Percentiles rank a stretch among this genome's conserved stretches.
phyloP scores from a whole-genome alignment of 2,888 invertebrate species.

The Monoplex corrugatus region DNA sequence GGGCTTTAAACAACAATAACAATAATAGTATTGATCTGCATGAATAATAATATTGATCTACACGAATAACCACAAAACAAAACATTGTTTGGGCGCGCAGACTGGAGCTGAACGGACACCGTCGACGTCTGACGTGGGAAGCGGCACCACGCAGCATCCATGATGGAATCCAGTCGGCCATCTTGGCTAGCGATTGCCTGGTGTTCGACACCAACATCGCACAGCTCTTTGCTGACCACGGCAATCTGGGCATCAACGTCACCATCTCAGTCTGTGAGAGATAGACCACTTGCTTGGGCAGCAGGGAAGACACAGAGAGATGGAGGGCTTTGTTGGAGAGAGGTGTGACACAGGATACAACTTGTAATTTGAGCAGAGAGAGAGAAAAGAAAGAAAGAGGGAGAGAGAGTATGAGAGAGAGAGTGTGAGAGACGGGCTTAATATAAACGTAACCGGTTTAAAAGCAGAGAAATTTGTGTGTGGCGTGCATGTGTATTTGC shows the following conservation, averaged over 20 bases:
- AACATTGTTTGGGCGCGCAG: conserved; percentile 83
- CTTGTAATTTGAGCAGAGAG: no score
- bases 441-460: no score
- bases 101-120: conserved; percentile 96
- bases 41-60: no score
- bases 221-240: conserved; percentile 99
- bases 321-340: neutral
- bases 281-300: conserved; percentile 38
- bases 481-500: no score
- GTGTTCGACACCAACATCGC: conserved; percentile 99
- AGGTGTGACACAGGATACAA: neutral
- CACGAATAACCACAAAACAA: no score
- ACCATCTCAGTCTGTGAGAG: conserved; percentile 87
- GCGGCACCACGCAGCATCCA: conserved; percentile 99
- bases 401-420: no score
- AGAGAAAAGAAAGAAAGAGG: no score
- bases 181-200: conserved; percentile 98
- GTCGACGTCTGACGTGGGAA: conserved; percentile 98
- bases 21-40: no score
- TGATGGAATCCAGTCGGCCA: conserved; percentile 98
- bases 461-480: no score
- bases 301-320: neutral
- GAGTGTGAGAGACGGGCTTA: no score
- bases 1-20: no score
- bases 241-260: conserved; percentile 99